Base-by-base conservation (phyloP, 2,797 vertebrate genomes). In the Hephaestus fuliginosus region DNA sequence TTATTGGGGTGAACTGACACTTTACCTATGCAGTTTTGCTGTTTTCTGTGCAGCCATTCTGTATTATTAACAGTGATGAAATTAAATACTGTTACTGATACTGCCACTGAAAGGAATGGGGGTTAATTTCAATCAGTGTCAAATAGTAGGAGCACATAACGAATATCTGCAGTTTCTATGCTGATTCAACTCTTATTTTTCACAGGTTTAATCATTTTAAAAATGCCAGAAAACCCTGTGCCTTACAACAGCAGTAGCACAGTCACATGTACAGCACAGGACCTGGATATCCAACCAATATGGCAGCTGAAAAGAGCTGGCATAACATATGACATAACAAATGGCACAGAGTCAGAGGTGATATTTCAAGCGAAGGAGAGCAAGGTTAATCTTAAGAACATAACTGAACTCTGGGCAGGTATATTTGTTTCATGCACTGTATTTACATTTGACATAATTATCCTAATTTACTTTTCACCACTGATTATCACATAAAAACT, bases 401-500 rank as follows among this genome's bases (percentile, higher is more conserved):
- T 81, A 18, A 52, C 89, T 5, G 80, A 69, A 60, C 18, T 77
- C 41, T 96, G 94, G 94, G 61, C 39, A 89, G 95, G 94, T 95
- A 83, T 0, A 2, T 55, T 60, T 68, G 17, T 71, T 61, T 71
- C 53, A 57, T 2, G 2, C 13, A 52, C 6, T 63, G 12, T 41
- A 72, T 74, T 52, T 43, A 51, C 8, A 43, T 68, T 28, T 57
- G 1, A 44, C 13, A 20, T 44, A 25, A 18, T 66, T 51, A n/a
- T 13, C 33, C 15, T 8, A 7, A 39, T 39, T 39, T 64, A 8
- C 13, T 25, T 62, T 64, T 7, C 44, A 65, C 25, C 25, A 11
- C 14, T 25, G 33, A 53, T 41, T 25, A 53, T 41, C 48, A 18
- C 49, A 22, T 39, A 15, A 25, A 67, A 6, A 5, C 25, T 68